Base-by-base conservation (phyloP, 2,797 vertebrate species). In the Lemur catta region DNA sequence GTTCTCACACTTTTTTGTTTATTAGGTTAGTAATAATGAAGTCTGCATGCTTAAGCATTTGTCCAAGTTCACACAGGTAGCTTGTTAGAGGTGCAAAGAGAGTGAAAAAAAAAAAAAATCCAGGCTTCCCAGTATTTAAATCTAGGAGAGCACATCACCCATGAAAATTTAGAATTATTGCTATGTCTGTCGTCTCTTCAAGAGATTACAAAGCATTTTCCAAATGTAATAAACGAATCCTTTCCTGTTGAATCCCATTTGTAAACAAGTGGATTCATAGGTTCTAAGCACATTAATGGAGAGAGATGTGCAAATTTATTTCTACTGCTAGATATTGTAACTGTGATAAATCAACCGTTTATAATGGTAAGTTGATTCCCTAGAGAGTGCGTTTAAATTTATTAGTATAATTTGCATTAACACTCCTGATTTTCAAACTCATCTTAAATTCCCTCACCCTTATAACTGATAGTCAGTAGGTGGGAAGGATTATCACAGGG, bases 21-120 rank as follows among this genome's bases (percentile, higher is more conserved):
- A 94, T 96, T 94, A 96, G 89, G 95, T 89, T 93, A 63, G n/a
- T 82, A 92, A 63, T 96, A 96, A 94, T 96, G 96, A 95, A 84
- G 63, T 95, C 81, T 43, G 89, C 92, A 75, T 1, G 28, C 52
- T 95, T 94, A 96, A 91, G 84, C 94, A 92, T 69, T 91, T 93
- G 81, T 63, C 35, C 0, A 0, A 80, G 46, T 94, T 97, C 84
- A 82, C 28, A n/a, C 4, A 87, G 79, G 88, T 76, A 38, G 72
- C 81, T 95, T 14, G 1, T 48, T 46, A 72, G 22, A 74, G 20
- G 28, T 80, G 6, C 30, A 74, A 76, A 52, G 35, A 59, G 57
- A 93, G 22, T 85, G 80, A 24, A 79, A 43, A 43, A 43, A 41
- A 91, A 78, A 78, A 72, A 79, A 92, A 93, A 67, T 38, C 3